These are phyloP conservation scores for Turritopsis rubra DNA, from an alignment of 30 jellyfish, hydroid and myxozoan genomes.

Conservation along the genomic window DNA sequence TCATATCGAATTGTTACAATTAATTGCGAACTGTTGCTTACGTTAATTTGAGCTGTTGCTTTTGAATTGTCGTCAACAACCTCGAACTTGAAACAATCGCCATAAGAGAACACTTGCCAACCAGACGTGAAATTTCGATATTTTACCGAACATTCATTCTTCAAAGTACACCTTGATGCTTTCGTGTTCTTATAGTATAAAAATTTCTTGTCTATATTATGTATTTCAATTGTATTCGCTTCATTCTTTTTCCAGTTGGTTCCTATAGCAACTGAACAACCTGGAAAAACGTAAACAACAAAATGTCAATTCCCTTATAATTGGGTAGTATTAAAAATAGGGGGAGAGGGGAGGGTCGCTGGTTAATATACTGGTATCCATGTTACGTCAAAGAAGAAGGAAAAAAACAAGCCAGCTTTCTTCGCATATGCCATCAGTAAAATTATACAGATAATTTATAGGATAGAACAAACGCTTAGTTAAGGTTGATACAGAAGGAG, in stretches of 20 bases:
- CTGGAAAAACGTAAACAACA: not conserved
- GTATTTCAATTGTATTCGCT: not conserved
- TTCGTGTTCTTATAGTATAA: not conserved
- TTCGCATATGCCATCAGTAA: too few relatives aligned
- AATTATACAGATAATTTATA: too few relatives aligned
- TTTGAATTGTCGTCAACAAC: not conserved
- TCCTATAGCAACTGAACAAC: not conserved
- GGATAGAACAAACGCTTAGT: too few relatives aligned
- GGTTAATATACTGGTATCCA: too few relatives aligned
- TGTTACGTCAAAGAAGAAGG: too few relatives aligned
- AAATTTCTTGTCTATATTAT: not conserved
- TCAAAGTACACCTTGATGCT: not conserved
- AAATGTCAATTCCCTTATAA: too few relatives aligned
- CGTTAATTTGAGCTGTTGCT: not conserved
- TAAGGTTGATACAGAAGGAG: not conserved
- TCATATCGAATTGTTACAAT: not conserved
- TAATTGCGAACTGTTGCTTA: not conserved
- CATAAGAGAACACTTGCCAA: not conserved
- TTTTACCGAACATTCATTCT: slow-evolving; percentile 3
- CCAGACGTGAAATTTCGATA: slow-evolving; percentile 11
- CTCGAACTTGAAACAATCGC: not conserved
- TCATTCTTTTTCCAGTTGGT: not conserved
- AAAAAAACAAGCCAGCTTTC: too few relatives aligned
- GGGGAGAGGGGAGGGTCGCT: too few relatives aligned
- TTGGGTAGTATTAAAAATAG: not conserved